Base-by-base conservation (phyloP, 1,140 invertebrate species). In the Bathynomus jamesi region DNA sequence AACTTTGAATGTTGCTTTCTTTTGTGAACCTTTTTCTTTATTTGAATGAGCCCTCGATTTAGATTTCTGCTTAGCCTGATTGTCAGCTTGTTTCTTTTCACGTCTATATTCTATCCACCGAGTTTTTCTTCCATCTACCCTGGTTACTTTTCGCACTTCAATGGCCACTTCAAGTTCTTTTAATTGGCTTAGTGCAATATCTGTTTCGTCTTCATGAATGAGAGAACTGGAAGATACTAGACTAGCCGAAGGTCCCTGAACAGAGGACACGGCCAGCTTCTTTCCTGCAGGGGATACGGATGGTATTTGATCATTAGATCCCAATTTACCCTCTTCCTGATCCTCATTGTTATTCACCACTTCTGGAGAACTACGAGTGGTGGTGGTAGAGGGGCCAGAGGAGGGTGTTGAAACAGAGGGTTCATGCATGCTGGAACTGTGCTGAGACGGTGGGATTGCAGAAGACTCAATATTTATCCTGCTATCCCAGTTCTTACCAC, bases 21-120 rank as follows among this genome's bases (percentile, higher is more conserved):
- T 69, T 60, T 69, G 60, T 13, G 46, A 28, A 28, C 30, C 30
- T 5, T 28, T 40, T 11, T 13, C 25, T 21, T 53, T 46, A 61
- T 28, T 61, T 4, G 32, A 53, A n/a, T n/a, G n/a, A 21, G 28
- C n/a, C n/a, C 29, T 60, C 24, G 67, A 31, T n/a, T 61, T 28
- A 28, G 61, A 10, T 27, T 60, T 28, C 28, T 69, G 5, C 67
- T 61, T 24, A 28, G 67, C 24, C 29, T 61, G 8, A 46, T 28
- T 10, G 29, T 30, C 21, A n/a, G n/a, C n/a, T 61, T 61, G 60
- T 69, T 61, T 60, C 61, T 53, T 61, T 61, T 61, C 7, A 61
- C 70, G 63, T 5, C 75, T 71, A 30, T 76, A 73, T 67, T 76
- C 75, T 46, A 76, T 76, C 75, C 75, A 76, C 17, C 75, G 75